A percentile compares a stretch with the other conserved stretches of the same genome.
Conservation (phyloP, 92 coral and sea anemone genomes). For the Diadumene lineata region DNA sequence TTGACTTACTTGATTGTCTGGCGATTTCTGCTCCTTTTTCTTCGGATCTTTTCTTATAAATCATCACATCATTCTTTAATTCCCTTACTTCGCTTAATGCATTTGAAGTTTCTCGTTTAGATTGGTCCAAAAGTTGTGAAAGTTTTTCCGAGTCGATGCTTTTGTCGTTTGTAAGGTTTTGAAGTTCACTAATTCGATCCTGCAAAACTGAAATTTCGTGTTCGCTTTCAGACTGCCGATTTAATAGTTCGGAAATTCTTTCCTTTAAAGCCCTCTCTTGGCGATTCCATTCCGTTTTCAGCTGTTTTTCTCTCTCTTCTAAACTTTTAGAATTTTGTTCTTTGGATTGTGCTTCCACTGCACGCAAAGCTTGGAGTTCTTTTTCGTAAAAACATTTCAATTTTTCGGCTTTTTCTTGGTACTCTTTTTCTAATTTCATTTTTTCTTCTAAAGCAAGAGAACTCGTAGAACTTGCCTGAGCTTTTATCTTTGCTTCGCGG, state of each 20-base stretch:
- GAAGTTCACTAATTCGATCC: constrained; percentile 60
- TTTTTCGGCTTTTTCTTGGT: constrained; percentile 81
- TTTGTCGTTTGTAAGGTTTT: constrained; percentile 38
- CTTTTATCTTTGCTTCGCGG: constrained; percentile 48
- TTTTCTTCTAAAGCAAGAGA: constrained; percentile 69
- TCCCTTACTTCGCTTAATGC: constrained; percentile 76
- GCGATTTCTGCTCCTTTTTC: constrained; percentile 81
- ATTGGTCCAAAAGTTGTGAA: constrained; percentile 61
- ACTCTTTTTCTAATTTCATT: constrained; percentile 76
- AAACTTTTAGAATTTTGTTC: constrained; percentile 57
- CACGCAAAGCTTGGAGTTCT: constrained; percentile 76
- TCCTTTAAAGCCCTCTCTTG: constrained; percentile 94
- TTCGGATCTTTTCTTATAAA: constrained; percentile 71
- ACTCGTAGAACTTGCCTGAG: constrained; percentile 54
- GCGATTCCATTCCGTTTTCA: constrained; percentile 70
- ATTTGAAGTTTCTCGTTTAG: constrained; percentile 51
- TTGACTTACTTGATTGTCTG: constrained; percentile 77
- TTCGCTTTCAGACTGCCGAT: constrained; percentile 73
- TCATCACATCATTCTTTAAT: constrained; percentile 61
- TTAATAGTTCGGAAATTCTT: constrained; percentile 83
- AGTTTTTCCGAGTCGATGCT: constrained; percentile 50
- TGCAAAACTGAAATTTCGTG: constrained; percentile 60
- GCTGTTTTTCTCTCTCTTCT: constrained; percentile 70
- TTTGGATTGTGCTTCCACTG: constrained; percentile 53
- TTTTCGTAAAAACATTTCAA: constrained; percentile 86